A percentile compares a stretch with the other conserved stretches of the same genome.
These are phyloP conservation scores for Aelia acuminata DNA, from an alignment of 2,888 invertebrate genomes.

Conservation along the genomic window DNA sequence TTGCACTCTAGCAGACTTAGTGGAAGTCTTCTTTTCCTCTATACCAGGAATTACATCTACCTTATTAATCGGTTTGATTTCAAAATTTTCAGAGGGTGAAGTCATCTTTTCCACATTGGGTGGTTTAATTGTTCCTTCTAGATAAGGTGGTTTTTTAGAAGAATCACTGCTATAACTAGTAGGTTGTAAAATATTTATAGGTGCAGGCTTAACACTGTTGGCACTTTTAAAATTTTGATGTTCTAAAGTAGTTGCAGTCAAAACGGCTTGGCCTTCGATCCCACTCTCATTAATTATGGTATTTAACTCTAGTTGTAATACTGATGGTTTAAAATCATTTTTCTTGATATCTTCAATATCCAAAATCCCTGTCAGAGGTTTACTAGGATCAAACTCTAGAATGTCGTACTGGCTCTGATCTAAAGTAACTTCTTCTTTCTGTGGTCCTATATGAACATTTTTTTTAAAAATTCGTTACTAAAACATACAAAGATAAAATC, in stretches of 20 bases:
- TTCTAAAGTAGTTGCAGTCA: background rate
- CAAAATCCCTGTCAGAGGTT: conserved; percentile 48
- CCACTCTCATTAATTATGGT: background rate
- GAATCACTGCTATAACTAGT: conserved; percentile 3
- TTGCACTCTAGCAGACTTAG: background rate
- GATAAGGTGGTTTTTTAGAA: conserved; percentile 4
- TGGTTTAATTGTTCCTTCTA: background rate
- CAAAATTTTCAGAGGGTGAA: background rate
- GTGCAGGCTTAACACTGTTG: background rate
- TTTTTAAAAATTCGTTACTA: no score
- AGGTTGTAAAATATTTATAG: background rate
- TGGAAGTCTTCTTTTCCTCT: background rate
- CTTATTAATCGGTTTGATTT: background rate
- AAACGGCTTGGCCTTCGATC: background rate
- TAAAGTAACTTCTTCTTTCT: conserved; percentile 28
- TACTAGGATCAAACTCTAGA: conserved; percentile 51
- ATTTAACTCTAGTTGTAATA: conserved; percentile 26
- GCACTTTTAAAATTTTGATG: background rate
- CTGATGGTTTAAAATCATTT: background rate
- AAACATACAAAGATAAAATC: no score
- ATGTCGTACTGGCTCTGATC: conserved; percentile 26
- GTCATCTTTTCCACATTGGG: background rate
- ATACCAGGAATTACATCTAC: background rate
- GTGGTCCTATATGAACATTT: conserved; percentile 15
- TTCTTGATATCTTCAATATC: background rate